Evolutionary conservation across 1,140 invertebrate species (phyloP), one percentile per base, ranked within the genome.

Genomic region (Drosophila mojavensis): DNA sequence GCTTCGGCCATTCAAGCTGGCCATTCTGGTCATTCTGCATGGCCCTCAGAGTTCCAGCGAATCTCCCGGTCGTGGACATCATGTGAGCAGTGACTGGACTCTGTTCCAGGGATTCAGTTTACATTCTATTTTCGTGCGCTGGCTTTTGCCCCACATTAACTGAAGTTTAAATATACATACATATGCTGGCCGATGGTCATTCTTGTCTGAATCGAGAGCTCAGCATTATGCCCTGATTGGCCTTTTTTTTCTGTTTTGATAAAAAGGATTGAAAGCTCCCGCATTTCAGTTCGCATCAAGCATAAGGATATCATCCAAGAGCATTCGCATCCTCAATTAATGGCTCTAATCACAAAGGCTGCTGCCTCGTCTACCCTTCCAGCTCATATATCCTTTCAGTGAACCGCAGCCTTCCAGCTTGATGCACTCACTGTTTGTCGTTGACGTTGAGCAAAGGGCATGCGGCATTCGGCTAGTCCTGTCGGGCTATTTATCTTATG

Each of bases 401-500:
- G 33, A 41, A 41, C n/a, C 24, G 15, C 10, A 50, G 20, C 33
- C 10, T 47, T 55, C 41, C 62, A 47, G 51, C 13, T 45, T 41
- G 17, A 6, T 20, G 15, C 28, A n/a, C n/a, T 33, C 28, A 30
- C 53, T 63, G 36, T 60, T 39, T 54, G 20, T 9, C 48, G 20
- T 6, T 10, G 28, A 17, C n/a, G 9, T 5, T 10, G 51, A 26
- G 20, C 11, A 26, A 26, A 65, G 63, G 28, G 63, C 63, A 67
- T 73, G 43, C 41, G 30, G 41, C 45, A 61, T 78, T 63, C 54
- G 47, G 4, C 24, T 55, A 63, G 50, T 36, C 17, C 43, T 43
- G 13, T 9, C 26, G 26, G 67, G 62, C 80, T 68, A 83, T 85
- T 75, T 79, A 84, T 84, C 78, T 69, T 67, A 62, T 33, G 55